Evolutionary conservation across 2,113 vertebrate species (phyloP).

Genomic region (Thermophis baileyi): DNA sequence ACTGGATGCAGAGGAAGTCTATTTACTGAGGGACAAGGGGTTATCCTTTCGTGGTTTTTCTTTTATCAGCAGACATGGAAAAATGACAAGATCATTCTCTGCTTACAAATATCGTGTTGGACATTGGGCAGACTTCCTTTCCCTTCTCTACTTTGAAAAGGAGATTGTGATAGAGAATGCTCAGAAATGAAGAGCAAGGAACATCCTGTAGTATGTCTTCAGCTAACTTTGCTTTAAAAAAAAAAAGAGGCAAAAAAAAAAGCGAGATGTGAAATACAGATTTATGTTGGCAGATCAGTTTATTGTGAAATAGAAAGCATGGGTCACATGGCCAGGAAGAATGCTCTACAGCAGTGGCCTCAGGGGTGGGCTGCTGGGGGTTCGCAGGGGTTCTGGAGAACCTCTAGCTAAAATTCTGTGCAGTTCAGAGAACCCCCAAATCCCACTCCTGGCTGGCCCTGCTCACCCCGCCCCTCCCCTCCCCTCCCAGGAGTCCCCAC

Average conservation of each 20-base stretch:
- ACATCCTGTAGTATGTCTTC: too few species aligned
- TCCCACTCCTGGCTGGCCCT: too few species aligned
- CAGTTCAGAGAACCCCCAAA: too few species aligned
- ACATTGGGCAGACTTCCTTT: background rate
- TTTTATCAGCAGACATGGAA: constrained; percentile 70
- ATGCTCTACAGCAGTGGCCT: background rate
- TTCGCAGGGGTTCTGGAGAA: too few species aligned
- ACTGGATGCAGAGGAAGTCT: constrained; percentile 2
- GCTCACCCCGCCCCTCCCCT: too few species aligned
- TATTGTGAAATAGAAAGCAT: background rate
- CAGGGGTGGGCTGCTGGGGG: too few species aligned
- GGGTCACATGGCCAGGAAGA: background rate
- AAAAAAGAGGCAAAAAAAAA: background rate
- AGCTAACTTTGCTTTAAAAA: rapidly evolving
- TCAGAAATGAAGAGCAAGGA: too few species aligned
- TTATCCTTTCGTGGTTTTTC: constrained; percentile 48
- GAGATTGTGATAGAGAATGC: constrained; percentile 28
- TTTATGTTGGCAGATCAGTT: background rate
- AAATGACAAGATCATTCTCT: constrained; percentile 66
- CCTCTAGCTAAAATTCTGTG: too few species aligned
- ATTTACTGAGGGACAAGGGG: constrained; percentile 28
- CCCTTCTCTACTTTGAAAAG: background rate
- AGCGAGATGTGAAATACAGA: background rate
- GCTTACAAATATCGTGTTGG: constrained; percentile 55
- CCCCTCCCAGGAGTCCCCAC: too few species aligned